These are phyloP conservation scores for Crotalus viridis DNA, from an alignment of 2,113 vertebrate genomes.

Conservation along the genomic window DNA sequence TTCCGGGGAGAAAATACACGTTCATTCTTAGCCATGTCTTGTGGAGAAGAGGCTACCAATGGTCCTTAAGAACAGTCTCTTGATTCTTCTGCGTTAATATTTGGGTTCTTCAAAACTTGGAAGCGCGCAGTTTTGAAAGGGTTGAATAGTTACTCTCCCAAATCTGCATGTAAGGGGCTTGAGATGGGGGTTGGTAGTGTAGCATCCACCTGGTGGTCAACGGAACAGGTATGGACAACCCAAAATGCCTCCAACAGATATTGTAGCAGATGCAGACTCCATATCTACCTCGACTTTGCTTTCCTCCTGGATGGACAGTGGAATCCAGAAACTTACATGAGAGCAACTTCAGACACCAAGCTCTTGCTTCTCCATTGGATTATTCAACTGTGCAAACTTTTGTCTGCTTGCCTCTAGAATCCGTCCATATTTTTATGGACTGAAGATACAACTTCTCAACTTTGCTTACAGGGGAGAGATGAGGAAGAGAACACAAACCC, in stretches of 20 bases:
- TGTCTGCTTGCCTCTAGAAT: not conserved
- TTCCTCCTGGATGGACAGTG: not conserved
- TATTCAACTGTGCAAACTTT: not conserved
- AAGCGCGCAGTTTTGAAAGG: not conserved
- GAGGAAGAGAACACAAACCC: not conserved
- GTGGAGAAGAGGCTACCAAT: no score
- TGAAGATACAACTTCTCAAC: not conserved
- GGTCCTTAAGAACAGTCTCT: not conserved
- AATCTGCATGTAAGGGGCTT: not conserved
- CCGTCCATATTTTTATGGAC: not conserved
- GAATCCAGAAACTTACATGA: not conserved
- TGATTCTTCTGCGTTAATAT: not conserved
- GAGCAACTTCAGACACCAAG: not conserved
- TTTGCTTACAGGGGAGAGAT: not conserved
- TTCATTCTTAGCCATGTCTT: not conserved
- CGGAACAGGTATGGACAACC: not conserved
- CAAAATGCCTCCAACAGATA: not conserved
- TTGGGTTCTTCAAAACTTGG: not conserved
- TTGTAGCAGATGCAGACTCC: not conserved
- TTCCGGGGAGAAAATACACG: not conserved
- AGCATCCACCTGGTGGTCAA: not conserved
- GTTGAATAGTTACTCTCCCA: not conserved
- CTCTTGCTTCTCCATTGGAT: no score
- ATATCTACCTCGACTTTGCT: not conserved
- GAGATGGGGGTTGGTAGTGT: not conserved